Base-by-base conservation (phyloP, 2,113 vertebrate species). In the Microtus montanus region DNA sequence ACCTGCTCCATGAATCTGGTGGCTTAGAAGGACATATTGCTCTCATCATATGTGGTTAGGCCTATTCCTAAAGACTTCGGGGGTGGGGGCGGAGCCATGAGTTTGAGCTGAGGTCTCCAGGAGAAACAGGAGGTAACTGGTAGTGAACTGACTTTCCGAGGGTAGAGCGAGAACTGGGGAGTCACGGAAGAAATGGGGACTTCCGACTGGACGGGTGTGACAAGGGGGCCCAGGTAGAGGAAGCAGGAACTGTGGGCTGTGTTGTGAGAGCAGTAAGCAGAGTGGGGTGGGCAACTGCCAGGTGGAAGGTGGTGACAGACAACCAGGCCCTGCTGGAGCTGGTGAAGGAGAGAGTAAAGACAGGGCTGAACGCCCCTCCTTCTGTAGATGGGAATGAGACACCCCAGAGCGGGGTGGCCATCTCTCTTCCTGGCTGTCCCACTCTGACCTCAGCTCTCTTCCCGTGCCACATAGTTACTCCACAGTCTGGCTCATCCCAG, bases 41-140 rank as follows among this genome's bases (percentile, higher is more conserved):
- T 68, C 12, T 41, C 1, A 0, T 93, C 78, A 74, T 22, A 30
- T 33, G 3, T 26, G 35, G 54, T 61, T 38, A 61, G 54, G 13
- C 54, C 54, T 41, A 12, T 12, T 41, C 80, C n/a, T 41, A 28
- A 82, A 82, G 52, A 35, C 52, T 61, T 82, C 13, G 13, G 12
- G 52, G 11, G 28, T 11, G 44, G 47, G 5, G 41, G 24, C 0
- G 5, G 80, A 13, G 41, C 58, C 38, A 47, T 14, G 82, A 11
- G 24, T 70, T 91, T 80, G 87, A n/a, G 66, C 71, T 8, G 12
- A 91, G 15, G 24, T 85, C 44, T 95, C 28, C 68, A 52, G 44
- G 63, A 77, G 64, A 63, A 79, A 47, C 64, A 64, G 64, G 44
- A 1, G 4, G 75, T 93, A 49, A 26, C 15, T 70, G 64, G 74